phyloP scores from a whole-genome alignment of 1,140 invertebrate genomes.

The Achroia grisella region DNA sequence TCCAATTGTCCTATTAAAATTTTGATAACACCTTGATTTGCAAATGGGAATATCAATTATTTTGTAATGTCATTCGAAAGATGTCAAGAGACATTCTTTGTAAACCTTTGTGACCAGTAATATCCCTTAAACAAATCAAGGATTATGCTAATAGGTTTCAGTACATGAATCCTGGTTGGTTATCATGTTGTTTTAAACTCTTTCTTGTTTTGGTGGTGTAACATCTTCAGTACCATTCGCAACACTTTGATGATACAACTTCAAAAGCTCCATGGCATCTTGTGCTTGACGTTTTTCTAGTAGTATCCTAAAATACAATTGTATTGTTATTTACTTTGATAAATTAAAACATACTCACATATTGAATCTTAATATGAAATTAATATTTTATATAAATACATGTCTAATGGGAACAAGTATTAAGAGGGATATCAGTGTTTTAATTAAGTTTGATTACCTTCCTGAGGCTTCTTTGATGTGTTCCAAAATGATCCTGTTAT shows the following conservation, averaged over 20 bases:
- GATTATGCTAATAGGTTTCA: constrained; percentile 42
- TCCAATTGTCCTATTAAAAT: neutral
- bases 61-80: too few species aligned
- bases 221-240: constrained; percentile 68
- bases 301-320: constrained; percentile 72
- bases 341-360: neutral
- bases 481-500: constrained; percentile 83
- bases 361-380: neutral
- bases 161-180: constrained; percentile 10
- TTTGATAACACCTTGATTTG: too few species aligned
- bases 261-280: constrained; percentile 86
- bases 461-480: constrained; percentile 89
- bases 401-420: too few species aligned
- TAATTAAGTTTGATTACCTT: constrained; percentile 66
- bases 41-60: too few species aligned
- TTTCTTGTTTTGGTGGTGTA: constrained; percentile 59
- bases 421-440: too few species aligned
- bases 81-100: constrained; percentile 30
- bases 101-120: constrained; percentile 66
- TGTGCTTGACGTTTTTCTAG: constrained; percentile 87
- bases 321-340: too few species aligned
- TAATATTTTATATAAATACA: constrained; percentile 5
- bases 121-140: constrained; percentile 62
- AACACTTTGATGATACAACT: constrained; percentile 73
- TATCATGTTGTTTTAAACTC: constrained; percentile 34